phyloP scores from a whole-genome alignment of 2,113 vertebrate genomes.

The Alligator mississippiensis region DNA sequence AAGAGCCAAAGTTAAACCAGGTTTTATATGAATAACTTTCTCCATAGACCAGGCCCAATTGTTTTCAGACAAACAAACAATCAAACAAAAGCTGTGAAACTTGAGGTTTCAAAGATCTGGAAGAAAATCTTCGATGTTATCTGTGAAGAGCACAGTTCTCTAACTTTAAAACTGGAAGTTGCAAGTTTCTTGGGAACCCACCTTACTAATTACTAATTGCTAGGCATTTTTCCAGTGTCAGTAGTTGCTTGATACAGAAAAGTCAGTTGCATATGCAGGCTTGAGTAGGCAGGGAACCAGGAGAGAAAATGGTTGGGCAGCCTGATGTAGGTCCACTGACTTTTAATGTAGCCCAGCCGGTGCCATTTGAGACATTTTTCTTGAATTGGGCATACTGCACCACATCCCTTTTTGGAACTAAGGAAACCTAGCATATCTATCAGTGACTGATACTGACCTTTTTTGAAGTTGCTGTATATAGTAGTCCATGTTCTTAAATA shows the following conservation, averaged over 20 bases:
- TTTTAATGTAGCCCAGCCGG: not conserved
- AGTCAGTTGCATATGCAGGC: not conserved
- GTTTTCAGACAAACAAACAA: too few species aligned
- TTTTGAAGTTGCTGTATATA: not conserved
- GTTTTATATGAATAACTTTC: not conserved
- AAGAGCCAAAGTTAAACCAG: not conserved
- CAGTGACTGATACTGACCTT: not conserved
- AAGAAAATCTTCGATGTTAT: not conserved
- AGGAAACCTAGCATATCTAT: not conserved
- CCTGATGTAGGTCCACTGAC: not conserved
- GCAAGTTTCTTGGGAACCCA: not conserved
- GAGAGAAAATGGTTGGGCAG: not conserved
- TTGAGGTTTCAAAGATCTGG: not conserved
- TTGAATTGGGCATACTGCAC: not conserved
- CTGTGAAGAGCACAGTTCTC: not conserved
- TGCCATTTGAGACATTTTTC: not conserved
- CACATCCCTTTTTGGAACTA: not conserved
- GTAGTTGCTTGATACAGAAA: not conserved
- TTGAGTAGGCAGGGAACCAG: not conserved
- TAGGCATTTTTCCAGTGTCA: not conserved
- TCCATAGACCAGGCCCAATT: not conserved
- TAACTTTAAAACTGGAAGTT: not conserved
- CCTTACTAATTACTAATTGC: not conserved
- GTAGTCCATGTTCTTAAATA: not conserved
- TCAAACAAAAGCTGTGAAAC: not conserved